These are phyloP conservation scores for Brachionus rubens DNA, from an alignment of 1,140 invertebrate genomes.

Conservation along the genomic window DNA sequence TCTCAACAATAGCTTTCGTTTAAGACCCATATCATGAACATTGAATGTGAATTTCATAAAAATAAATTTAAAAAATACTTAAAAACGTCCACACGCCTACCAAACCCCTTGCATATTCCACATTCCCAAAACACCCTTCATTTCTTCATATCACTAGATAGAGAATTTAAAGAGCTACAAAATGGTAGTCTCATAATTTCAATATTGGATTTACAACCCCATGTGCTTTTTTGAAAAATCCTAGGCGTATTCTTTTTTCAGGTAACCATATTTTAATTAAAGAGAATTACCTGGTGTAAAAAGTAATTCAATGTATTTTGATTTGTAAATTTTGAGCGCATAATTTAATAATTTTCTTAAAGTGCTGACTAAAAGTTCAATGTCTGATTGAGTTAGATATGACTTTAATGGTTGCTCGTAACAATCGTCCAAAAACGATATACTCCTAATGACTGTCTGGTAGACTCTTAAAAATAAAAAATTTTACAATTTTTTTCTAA, in stretches of 20 bases:
- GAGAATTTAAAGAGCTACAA: too few species aligned
- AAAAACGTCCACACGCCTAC: too few species aligned
- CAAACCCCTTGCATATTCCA: too few species aligned
- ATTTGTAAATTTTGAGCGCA: background rate
- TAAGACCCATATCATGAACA: background rate
- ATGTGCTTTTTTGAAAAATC: too few species aligned
- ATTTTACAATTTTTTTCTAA: too few species aligned
- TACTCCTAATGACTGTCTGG: slow-evolving; percentile 53
- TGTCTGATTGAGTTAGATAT: background rate
- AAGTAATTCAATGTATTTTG: slow-evolving; percentile 17
- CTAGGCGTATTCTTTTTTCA: too few species aligned
- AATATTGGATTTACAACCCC: too few species aligned
- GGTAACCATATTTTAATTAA: too few species aligned
- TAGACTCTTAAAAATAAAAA: slow-evolving; percentile 50
- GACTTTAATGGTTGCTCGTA: slow-evolving; percentile 18
- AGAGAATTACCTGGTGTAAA: slow-evolving; percentile 9
- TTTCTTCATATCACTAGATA: too few species aligned
- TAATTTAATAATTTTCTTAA: background rate
- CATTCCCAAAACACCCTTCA: too few species aligned
- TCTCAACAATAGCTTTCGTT: background rate
- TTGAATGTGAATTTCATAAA: background rate
- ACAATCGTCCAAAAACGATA: background rate
- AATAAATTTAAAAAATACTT: too few species aligned
- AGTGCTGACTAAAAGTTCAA: background rate
- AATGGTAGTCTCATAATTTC: too few species aligned